Evolutionary conservation across 2,888 invertebrate species (phyloP).

Genomic region (Seira ritae): DNA sequence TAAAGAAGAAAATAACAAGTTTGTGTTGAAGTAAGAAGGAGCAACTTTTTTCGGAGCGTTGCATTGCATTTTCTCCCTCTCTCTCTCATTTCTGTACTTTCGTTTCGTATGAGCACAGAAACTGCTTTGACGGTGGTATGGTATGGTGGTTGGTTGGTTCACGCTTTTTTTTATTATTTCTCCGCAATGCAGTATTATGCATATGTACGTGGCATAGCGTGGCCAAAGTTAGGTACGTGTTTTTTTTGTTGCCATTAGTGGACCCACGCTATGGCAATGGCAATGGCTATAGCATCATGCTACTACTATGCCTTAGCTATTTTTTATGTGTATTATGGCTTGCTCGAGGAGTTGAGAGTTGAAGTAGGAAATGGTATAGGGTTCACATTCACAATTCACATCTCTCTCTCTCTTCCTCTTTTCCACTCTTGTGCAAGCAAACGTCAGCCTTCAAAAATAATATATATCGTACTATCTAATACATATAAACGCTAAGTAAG

Average conservation of each 20-base stretch:
- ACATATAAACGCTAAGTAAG: background rate
- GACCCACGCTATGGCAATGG: too few species aligned
- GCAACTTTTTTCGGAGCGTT: constrained; percentile 19
- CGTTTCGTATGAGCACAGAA: background rate
- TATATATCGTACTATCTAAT: background rate
- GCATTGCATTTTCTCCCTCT: constrained; percentile 29
- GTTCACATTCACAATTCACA: background rate
- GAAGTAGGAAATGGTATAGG: background rate
- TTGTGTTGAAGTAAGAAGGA: background rate
- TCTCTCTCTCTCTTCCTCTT: too few species aligned
- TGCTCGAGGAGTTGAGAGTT: background rate
- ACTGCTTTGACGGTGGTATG: background rate
- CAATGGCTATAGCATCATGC: too few species aligned
- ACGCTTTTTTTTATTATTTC: constrained; percentile 57
- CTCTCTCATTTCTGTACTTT: constrained; percentile 4
- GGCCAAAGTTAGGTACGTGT: background rate
- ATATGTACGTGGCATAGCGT: constrained; percentile 50
- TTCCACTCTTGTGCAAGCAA: background rate
- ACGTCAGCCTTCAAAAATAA: constrained; percentile 9
- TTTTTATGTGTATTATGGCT: background rate
- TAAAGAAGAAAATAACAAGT: background rate
- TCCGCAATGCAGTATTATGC: constrained; percentile 67
- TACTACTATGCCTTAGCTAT: background rate
- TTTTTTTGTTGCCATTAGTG: background rate
- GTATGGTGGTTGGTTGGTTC: constrained; percentile 26